Percentiles rank a stretch among this genome's conserved stretches.
Evolutionary conservation across 2,888 invertebrate species (phyloP).

Genomic region (Tachystola acroxantha): DNA sequence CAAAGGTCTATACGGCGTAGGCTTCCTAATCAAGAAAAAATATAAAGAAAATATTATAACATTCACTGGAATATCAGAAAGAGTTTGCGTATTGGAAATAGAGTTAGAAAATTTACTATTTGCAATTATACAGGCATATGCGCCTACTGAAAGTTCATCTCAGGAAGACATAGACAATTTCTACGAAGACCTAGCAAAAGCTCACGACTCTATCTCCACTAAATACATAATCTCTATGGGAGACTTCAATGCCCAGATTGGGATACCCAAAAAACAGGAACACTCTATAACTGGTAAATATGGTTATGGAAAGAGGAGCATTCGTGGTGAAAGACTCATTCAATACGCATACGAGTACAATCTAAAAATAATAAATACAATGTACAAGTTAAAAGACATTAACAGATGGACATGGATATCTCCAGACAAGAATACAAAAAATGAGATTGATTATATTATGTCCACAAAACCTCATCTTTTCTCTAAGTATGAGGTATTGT

Average conservation of each 20-base stretch:
- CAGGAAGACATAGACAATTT: conserved; percentile 9
- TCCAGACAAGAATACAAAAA: conserved; percentile 16
- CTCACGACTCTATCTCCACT: not conserved
- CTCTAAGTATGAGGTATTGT: conserved; percentile 1
- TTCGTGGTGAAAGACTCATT: conserved; percentile 18
- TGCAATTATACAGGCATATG: conserved; percentile 13
- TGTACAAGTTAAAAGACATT: conserved; percentile 12
- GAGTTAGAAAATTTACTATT: too few relatives aligned
- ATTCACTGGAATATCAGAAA: too few relatives aligned
- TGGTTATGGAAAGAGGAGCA: conserved; percentile 14
- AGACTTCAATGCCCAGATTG: conserved; percentile 16
- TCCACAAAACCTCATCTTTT: conserved; percentile 9
- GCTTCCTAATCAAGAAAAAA: conserved; percentile 12
- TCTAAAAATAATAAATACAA: conserved; percentile 16
- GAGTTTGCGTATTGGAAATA: not conserved
- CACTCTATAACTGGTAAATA: conserved; percentile 12
- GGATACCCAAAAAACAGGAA: conserved; percentile 12
- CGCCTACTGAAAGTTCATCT: conserved; percentile 10
- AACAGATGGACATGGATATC: conserved; percentile 19
- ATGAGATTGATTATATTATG: too few relatives aligned
- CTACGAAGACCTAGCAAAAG: conserved; percentile 4
- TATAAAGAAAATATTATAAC: conserved; percentile 5
- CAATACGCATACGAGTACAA: conserved; percentile 12
- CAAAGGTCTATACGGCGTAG: conserved; percentile 12
- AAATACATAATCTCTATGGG: conserved; percentile 15